Conservation (phyloP, 64 coral and sea anemone genomes). For the Orbicella faveolata region DNA sequence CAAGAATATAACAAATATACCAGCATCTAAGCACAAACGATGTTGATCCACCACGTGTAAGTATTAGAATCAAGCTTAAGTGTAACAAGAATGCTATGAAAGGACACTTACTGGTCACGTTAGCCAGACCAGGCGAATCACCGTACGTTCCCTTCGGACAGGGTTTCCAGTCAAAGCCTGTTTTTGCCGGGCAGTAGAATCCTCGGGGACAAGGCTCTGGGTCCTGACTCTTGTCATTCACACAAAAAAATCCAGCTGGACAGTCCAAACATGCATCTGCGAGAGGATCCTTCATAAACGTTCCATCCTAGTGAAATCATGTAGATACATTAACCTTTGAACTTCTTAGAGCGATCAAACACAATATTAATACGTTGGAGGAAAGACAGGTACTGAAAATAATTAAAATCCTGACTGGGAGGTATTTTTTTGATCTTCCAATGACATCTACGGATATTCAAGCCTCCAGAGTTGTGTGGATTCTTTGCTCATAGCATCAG, state of each 20-base stretch:
- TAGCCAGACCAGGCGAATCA: conserved; percentile 71
- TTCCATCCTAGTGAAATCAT: conserved; percentile 73
- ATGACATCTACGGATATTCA: too few relatives aligned
- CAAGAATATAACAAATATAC: too few relatives aligned
- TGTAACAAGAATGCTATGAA: background rate
- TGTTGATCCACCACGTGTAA: too few relatives aligned
- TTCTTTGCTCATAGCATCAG: too few relatives aligned
- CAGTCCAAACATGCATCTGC: conserved; percentile 82
- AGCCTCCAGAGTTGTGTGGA: too few relatives aligned
- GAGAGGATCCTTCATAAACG: conserved; percentile 89
- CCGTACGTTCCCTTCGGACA: conserved; percentile 90
- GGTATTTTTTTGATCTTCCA: too few relatives aligned
- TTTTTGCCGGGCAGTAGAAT: conserved; percentile 84
- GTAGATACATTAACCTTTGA: background rate
- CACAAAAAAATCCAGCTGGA: conserved; percentile 92
- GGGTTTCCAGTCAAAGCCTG: conserved; percentile 87
- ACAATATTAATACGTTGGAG: too few relatives aligned
- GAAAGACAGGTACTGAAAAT: too few relatives aligned
- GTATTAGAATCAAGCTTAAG: background rate
- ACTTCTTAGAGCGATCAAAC: too few relatives aligned
- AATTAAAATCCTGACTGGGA: too few relatives aligned
- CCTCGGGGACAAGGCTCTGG: conserved; percentile 83
- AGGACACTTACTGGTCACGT: conserved; percentile 68
- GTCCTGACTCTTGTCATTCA: conserved; percentile 95
- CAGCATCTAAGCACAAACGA: too few relatives aligned